Base-by-base conservation (phyloP, 23 tunicate genomes). In the Halocynthia aurantium region DNA sequence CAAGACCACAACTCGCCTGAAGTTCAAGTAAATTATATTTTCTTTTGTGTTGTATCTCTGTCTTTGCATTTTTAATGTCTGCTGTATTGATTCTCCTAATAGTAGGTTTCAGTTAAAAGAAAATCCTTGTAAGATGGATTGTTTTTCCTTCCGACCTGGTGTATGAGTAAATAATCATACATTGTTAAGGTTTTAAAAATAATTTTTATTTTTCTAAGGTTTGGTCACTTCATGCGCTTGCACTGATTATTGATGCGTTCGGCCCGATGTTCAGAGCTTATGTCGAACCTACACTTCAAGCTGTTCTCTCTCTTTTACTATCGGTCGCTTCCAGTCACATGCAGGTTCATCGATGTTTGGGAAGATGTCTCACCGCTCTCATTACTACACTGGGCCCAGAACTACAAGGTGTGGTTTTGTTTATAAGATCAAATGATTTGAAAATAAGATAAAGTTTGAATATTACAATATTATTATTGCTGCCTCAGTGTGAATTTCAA, bases 311-410 rank as follows among this genome's bases (percentile, higher is more conserved):
- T 5, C 84, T 92, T 12, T 82, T 79, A 57, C 79, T 92, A 22
- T 90, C 84, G 11, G 98, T 92, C 60, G 86, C 98, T 5, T 81
- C 93, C 6, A 86, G 89, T 62, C 98, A 92, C 55, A 69, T 86
- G 60, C 98, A 92, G 79, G 98, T 92, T 49, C 98, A 92, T 69
- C 76, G 98, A 73, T 86, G 92, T 65, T 75, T 92, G 52, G 86
- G 98, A 17, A 67, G 82, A 54, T 92, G 98, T 75, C 82, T 92
- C 7, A 77, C 87, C 55, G 98, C 98, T 51, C 83, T 94, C 51
- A 85, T 94, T 51, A 89, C 99, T 69, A 88, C 94, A 2, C 74
- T 88, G 7, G 99, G 99, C n/a, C 99, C 99, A 6, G 99, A 94
- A 62, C 57, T 92, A 69, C 98, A 92, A 86, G 98, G 98, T 92